Percentiles rank a stretch among this genome's conserved stretches.
Evolutionary conservation across 2,113 vertebrate species (phyloP).

Genomic region (Poeciliopsis occidentalis): DNA sequence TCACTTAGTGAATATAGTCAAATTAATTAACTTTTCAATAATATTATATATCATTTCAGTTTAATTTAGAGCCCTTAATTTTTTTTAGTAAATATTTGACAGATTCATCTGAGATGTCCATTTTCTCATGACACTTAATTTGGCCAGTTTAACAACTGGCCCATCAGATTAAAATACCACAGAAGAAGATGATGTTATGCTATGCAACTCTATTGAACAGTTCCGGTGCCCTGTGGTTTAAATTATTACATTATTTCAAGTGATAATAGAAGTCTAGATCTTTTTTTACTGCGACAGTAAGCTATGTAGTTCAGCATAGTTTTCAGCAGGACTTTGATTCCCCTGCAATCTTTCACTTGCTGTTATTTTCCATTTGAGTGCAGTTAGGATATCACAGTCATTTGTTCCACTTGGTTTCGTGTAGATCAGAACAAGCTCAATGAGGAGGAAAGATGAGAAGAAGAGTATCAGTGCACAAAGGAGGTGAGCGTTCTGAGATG

Average conservation of each 20-base stretch:
- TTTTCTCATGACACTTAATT: constrained; percentile 17
- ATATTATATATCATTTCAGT: neutral
- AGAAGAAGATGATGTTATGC: constrained; percentile 62
- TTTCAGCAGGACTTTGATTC: constrained; percentile 22
- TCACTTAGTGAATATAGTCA: neutral
- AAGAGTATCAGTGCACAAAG: neutral
- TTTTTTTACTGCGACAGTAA: neutral
- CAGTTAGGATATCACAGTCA: neutral
- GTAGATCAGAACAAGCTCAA: constrained; percentile 36
- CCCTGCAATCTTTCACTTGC: constrained; percentile 12
- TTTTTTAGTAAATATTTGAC: neutral
- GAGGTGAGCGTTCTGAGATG: constrained; percentile 3
- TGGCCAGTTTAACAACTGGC: constrained; percentile 31
- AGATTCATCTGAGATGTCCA: constrained; percentile 10
- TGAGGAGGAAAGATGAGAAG: constrained; percentile 34
- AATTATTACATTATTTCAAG: neutral
- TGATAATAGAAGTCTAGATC: neutral
- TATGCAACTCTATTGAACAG: constrained; percentile 46
- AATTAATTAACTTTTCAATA: too few species aligned
- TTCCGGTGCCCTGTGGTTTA: neutral
- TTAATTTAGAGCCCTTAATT: neutral
- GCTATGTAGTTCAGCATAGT: constrained; percentile 3
- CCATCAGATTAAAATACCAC: constrained; percentile 8
- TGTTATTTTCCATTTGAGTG: constrained; percentile 44
- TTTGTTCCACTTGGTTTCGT: constrained; percentile 38